A percentile compares a stretch with the other conserved stretches of the same genome.
phyloP scores from a whole-genome alignment of 1,140 invertebrate genomes.

The Sycophaga agraensis region DNA sequence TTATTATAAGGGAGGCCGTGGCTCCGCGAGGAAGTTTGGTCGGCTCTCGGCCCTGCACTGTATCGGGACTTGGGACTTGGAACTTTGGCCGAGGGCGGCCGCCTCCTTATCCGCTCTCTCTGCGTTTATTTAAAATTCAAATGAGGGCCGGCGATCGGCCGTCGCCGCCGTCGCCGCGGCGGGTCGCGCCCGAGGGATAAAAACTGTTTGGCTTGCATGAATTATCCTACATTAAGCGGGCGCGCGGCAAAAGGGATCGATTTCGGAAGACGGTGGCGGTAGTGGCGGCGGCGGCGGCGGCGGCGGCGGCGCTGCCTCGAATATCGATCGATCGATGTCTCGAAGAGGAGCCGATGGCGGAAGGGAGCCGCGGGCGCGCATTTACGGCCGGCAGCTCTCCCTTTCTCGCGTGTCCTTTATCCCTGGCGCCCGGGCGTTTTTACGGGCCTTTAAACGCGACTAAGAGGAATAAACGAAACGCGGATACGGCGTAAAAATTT shows the following conservation, averaged over 20 bases:
- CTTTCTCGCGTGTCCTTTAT: not conserved
- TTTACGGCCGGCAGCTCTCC: not conserved
- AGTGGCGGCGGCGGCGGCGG: too few relatives aligned
- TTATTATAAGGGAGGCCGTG: too few relatives aligned
- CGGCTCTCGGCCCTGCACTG: too few relatives aligned
- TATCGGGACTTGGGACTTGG: too few relatives aligned
- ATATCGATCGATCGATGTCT: constrained; percentile 4
- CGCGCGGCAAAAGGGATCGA: not conserved
- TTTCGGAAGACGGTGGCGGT: too few relatives aligned
- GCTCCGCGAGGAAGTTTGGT: too few relatives aligned
- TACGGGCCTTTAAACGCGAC: constrained; percentile 1
- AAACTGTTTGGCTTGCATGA: constrained; percentile 45
- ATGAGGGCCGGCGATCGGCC: too few relatives aligned
- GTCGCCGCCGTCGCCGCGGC: too few relatives aligned
- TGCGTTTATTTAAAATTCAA: too few relatives aligned
- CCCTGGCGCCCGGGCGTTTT: not conserved
- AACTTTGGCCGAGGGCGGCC: too few relatives aligned
- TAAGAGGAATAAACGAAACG: constrained; percentile 10
- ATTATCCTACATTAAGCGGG: constrained; percentile 35
- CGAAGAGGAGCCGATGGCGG: not conserved
- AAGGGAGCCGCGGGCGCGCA: not conserved
- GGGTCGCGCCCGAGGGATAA: constrained; percentile 31
- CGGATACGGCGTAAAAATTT: constrained; percentile 28
- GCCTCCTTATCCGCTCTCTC: too few relatives aligned
- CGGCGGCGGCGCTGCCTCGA: too few relatives aligned